phyloP scores from a whole-genome alignment of 2,113 vertebrate species.

The Scomber colias region DNA sequence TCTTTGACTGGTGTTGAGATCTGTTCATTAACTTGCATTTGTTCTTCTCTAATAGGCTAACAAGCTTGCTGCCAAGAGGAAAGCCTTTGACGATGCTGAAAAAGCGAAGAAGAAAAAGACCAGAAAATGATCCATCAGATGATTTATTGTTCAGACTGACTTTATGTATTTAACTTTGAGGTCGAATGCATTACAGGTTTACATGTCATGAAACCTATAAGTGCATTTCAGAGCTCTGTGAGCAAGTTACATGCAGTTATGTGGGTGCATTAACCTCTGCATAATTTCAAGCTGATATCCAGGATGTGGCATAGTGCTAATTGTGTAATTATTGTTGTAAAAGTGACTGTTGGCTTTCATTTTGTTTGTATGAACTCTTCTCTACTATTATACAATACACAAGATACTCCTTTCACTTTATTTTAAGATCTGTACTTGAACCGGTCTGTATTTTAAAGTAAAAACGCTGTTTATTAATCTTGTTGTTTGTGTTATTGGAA shows the following conservation, averaged over 20 bases:
- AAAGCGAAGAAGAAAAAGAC: conserved; percentile 90
- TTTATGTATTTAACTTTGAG: conserved; percentile 43
- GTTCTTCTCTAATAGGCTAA: conserved; percentile 87
- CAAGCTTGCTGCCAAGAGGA: conserved; percentile 94
- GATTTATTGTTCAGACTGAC: conserved; percentile 15
- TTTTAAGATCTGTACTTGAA: conserved; percentile 48
- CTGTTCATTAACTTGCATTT: conserved; percentile 60
- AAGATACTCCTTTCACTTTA: conserved; percentile 20
- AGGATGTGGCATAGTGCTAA: conserved; percentile 23
- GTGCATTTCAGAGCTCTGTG: neutral
- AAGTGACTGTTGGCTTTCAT: conserved; percentile 5
- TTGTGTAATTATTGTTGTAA: conserved; percentile 52
- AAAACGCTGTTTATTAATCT: neutral
- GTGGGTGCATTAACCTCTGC: conserved; percentile 1
- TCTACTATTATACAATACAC: conserved; percentile 26
- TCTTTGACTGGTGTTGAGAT: neutral
- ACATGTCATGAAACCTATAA: conserved; percentile 21
- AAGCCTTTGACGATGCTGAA: conserved; percentile 88
- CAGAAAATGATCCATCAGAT: conserved; percentile 55
- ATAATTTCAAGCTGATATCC: conserved; percentile 22
- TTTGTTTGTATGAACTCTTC: conserved; percentile 18
- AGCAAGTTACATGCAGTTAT: neutral
- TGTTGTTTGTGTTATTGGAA: conserved; percentile 14
- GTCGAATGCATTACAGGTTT: conserved; percentile 8
- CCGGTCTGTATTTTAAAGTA: conserved; percentile 39